Percentiles rank a stretch among this genome's conserved stretches.
phyloP scores from a whole-genome alignment of 2,888 invertebrate species.

The Spisula solida region DNA sequence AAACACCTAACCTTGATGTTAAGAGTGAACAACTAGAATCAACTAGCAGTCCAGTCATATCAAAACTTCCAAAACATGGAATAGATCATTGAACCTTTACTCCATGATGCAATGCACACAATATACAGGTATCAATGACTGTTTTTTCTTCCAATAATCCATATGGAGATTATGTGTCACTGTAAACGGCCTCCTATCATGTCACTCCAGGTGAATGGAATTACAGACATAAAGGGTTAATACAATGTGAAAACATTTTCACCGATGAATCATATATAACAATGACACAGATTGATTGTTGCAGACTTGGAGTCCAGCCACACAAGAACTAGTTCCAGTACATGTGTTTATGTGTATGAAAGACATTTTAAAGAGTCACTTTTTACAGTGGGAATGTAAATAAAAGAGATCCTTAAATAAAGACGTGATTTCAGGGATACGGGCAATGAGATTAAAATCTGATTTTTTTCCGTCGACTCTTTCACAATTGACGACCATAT shows the following conservation, averaged over 20 bases:
- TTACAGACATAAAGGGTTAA: not conserved
- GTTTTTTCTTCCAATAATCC: no score
- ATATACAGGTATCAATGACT: no score
- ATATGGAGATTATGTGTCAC: no score
- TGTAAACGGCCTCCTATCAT: no score
- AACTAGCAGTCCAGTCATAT: not conserved
- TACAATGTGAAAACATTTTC: conserved; percentile 15
- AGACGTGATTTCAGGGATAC: not conserved
- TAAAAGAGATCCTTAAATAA: conserved; percentile 49
- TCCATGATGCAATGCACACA: no score
- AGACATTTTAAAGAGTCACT: conserved; percentile 50
- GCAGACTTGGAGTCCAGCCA: not conserved
- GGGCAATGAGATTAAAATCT: not conserved
- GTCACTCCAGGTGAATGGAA: no score
- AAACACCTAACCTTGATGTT: not conserved
- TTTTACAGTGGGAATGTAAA: conserved; percentile 59
- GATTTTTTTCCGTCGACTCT: not conserved
- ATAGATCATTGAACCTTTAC: not conserved
- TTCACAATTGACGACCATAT: not conserved
- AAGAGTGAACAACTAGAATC: not conserved
- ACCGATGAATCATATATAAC: not conserved
- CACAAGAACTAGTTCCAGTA: conserved; percentile 6
- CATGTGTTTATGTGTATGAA: conserved; percentile 45
- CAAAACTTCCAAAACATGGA: not conserved
- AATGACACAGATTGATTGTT: not conserved